Evolutionary conservation across 2,888 invertebrate species (phyloP).

Genomic region (Litoditis marina): DNA sequence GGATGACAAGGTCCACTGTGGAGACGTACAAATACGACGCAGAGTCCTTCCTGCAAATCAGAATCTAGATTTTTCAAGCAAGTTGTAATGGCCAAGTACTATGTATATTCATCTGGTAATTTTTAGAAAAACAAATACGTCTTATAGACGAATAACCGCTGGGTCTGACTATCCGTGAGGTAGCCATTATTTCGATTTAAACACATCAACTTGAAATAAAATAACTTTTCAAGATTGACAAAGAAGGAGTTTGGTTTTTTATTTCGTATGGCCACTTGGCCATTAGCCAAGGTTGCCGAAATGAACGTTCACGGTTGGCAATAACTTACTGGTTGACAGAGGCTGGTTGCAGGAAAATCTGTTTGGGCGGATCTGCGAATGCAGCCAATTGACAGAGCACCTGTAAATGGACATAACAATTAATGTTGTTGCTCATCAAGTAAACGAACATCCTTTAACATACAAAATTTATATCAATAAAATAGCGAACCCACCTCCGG

Average conservation of each 20-base stretch:
- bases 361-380: slow-evolving; percentile 32
- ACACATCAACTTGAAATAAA: too few relatives aligned
- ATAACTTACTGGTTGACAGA: slow-evolving; percentile 30
- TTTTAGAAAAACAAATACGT: too few relatives aligned
- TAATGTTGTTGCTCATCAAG: neutral
- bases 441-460: too few relatives aligned
- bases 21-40: slow-evolving; percentile 22
- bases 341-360: slow-evolving; percentile 40
- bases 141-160: too few relatives aligned
- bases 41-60: slow-evolving; percentile 28
- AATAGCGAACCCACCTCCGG: slow-evolving; percentile 14
- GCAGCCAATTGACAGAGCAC: slow-evolving; percentile 27
- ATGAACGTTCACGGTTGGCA: too few relatives aligned
- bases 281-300: too few relatives aligned
- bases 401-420: neutral
- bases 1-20: slow-evolving; percentile 29
- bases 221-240: too few relatives aligned
- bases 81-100: neutral
- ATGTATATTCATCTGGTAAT: neutral
- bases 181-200: too few relatives aligned
- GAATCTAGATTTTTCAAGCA: neutral
- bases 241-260: too few relatives aligned
- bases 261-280: too few relatives aligned
- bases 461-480: neutral
- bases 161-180: too few relatives aligned